phyloP scores from a whole-genome alignment of 2,797 vertebrate species.

The Margarornis squamiger region DNA sequence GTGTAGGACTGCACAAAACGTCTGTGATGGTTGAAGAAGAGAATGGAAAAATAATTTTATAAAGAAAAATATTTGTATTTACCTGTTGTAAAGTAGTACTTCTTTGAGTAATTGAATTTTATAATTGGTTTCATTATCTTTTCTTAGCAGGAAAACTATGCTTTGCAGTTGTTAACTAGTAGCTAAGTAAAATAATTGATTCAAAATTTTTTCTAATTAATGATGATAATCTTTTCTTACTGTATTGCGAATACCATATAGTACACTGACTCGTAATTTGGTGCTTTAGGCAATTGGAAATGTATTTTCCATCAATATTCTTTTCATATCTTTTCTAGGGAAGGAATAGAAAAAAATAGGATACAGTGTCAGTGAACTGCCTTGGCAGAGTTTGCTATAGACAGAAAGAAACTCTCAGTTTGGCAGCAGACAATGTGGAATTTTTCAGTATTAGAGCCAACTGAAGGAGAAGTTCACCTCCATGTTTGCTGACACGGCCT shows the following conservation, averaged over 20 bases:
- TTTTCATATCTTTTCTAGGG: neutral
- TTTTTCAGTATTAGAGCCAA: neutral
- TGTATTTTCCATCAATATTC: neutral
- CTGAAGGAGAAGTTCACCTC: neutral
- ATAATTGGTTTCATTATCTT: slow-evolving; percentile 1
- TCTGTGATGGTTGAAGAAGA: neutral
- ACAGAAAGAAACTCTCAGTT: neutral
- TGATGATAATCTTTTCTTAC: neutral
- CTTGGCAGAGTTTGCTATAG: neutral
- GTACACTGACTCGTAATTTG: neutral
- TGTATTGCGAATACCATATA: neutral
- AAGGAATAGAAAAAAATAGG: neutral
- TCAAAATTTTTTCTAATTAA: neutral
- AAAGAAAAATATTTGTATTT: neutral
- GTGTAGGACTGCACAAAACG: neutral
- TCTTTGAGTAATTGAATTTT: neutral
- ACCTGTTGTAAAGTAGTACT: neutral
- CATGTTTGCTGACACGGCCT: neutral
- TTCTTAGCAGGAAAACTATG: neutral
- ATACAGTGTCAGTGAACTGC: neutral
- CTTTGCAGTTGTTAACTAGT: neutral
- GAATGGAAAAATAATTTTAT: neutral
- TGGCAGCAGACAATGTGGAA: neutral
- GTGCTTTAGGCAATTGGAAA: neutral
- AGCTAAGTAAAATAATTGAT: neutral